Evolutionary conservation across 2,888 invertebrate genomes (phyloP), one percentile per base, ranked within the genome.

Genomic region (Helicoverpa assulta): DNA sequence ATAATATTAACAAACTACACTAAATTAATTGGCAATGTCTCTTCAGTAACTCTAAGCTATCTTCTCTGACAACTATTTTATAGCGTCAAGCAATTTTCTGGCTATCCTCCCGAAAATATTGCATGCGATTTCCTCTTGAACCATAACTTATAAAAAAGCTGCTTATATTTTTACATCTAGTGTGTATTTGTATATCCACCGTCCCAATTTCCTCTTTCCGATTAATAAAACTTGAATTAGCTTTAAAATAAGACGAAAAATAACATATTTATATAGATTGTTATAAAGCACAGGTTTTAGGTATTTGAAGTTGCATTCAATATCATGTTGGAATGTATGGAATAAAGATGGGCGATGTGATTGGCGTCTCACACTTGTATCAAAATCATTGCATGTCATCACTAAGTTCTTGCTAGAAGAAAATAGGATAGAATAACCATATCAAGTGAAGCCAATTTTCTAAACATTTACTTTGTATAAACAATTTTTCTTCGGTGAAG

Each of bases 281-380:
- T 95, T 95, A 95, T 91, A 87, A 94, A 94, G 95, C 95, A 95
- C 95, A 95, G 95, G 95, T 94, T 93, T 90, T 95, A 95, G 94
- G 93, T 93, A 93, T 91, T 85, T 90, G 90, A 91, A 92, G 92
- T 94, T 94, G 95, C 95, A 95, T 95, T 93, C 94, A 75, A 83
- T 78, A 75, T 70, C 54, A 68, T 75, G 77, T 77, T 83, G 68
- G 70, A 61, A 21, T 70, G 62, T 83, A 57, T 43, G 29, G 55
- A 76, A 65, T 76, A 56, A 62, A 57, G 16, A 76, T 65, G 70
- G 29, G 33, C 43, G 66, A 74, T 37, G 69, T 18, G 54, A 58
- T 50, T 71, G 69, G 40, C 67, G 18, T 58, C 53, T 37, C 6
- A 12, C 51, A 68, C 47, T 67, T 76, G 77, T 70, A 64, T 43